Percentiles rank a stretch among this genome's conserved stretches.
Evolutionary conservation across 2,888 invertebrate species (phyloP).

Genomic region (Apocheima hispidaria): DNA sequence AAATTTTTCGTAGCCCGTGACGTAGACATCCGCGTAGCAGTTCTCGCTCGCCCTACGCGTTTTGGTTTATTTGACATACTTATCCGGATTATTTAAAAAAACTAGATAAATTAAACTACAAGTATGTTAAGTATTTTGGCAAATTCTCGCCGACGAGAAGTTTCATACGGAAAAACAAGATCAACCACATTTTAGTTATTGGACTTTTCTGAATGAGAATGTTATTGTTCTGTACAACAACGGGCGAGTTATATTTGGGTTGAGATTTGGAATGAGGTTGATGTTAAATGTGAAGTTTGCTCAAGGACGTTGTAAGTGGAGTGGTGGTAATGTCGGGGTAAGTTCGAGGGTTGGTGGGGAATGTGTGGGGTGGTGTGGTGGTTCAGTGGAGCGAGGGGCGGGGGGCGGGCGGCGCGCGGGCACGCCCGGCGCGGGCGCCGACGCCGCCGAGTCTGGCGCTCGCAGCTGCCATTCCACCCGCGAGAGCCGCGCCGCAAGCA

Average conservation of each 20-base stretch:
- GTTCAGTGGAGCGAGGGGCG: constrained; percentile 50
- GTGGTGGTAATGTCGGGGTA: constrained; percentile 49
- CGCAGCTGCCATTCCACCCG: constrained; percentile 64
- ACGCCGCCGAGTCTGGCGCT: constrained; percentile 75
- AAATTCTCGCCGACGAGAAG: not conserved
- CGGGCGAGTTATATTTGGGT: not conserved
- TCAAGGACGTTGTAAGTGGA: constrained; percentile 26
- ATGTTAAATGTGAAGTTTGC: not conserved
- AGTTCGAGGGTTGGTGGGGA: constrained; percentile 44
- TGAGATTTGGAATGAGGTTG: not conserved
- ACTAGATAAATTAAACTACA: not conserved
- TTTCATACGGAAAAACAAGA: not conserved
- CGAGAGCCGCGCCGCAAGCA: constrained; percentile 69
- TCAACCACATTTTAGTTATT: not conserved
- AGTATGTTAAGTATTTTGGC: too few species aligned
- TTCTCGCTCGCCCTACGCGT: constrained; percentile 8
- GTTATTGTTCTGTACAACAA: not conserved
- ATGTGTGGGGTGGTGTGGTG: too few species aligned
- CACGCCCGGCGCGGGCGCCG: constrained; percentile 51
- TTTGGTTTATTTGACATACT: not conserved
- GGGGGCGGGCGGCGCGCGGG: constrained; percentile 50
- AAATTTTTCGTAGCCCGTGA: constrained; percentile 39
- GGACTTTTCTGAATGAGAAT: not conserved
- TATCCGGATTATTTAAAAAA: not conserved
- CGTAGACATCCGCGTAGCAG: constrained; percentile 29